Evolutionary conservation across 2,888 invertebrate species (phyloP).

Genomic region (Phortica okadai): DNA sequence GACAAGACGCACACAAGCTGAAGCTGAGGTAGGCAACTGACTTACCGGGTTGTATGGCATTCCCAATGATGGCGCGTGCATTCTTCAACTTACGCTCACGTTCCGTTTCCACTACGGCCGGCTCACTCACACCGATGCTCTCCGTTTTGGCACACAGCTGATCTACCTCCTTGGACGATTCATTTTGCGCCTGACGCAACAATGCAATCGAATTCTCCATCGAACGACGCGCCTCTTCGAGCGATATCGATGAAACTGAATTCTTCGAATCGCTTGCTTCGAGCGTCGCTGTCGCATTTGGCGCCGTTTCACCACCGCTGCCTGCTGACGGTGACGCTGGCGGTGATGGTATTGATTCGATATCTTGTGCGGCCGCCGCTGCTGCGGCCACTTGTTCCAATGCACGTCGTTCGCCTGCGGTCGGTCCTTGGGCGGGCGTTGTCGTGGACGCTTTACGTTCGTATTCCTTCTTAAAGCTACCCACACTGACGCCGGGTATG

Average conservation of each 20-base stretch:
- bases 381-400: constrained; percentile 68
- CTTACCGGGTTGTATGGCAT: constrained; percentile 80
- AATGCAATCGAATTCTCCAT: constrained; percentile 82
- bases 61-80: constrained; percentile 85
- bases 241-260: constrained; percentile 77
- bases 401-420: constrained; percentile 70
- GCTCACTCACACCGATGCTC: constrained; percentile 71
- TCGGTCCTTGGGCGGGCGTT: constrained; percentile 74
- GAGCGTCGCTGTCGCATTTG: constrained; percentile 45
- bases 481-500: constrained; percentile 89
- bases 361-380: constrained; percentile 58
- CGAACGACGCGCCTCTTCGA: constrained; percentile 79
- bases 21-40: constrained; percentile 52
- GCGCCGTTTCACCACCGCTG: constrained; percentile 23
- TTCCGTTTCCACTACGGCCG: constrained; percentile 64
- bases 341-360: constrained; percentile 52
- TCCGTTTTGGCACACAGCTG: constrained; percentile 76
- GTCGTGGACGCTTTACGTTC: constrained; percentile 85
- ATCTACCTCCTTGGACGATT: constrained; percentile 75
- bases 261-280: constrained; percentile 79
- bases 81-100: constrained; percentile 81
- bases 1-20: constrained; percentile 28
- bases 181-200: constrained; percentile 77
- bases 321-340: constrained; percentile 71
- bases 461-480: constrained; percentile 90